Evolutionary conservation across 1,140 invertebrate species (phyloP).

Genomic region (Drosophila tristis): DNA sequence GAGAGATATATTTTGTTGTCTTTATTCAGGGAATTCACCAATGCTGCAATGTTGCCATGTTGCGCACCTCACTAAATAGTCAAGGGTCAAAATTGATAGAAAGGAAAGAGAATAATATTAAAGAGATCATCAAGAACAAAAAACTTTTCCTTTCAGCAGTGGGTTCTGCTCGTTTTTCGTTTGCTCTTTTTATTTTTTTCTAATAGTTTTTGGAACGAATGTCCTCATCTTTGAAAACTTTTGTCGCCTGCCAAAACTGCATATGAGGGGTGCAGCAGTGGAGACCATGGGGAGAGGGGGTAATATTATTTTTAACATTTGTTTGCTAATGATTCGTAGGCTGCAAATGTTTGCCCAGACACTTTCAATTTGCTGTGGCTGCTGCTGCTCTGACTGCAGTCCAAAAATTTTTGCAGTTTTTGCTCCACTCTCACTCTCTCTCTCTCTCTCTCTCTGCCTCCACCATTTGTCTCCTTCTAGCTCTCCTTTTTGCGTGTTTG

Average conservation of each 20-base stretch:
- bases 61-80: constrained; percentile 15
- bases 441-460: not conserved
- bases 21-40: constrained; percentile 16
- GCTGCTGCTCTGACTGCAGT: not conserved
- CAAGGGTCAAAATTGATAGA: not conserved
- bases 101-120: too few species aligned
- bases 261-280: not conserved
- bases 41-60: too few species aligned
- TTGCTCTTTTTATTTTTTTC: too few species aligned
- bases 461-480: not conserved
- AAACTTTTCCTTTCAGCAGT: too few species aligned
- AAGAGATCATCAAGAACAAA: too few species aligned
- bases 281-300: not conserved
- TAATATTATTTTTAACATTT: constrained; percentile 55
- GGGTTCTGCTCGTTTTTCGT: too few species aligned
- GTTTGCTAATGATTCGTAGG: constrained; percentile 59
- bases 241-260: constrained; percentile 8
- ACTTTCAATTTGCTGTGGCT: constrained; percentile 31
- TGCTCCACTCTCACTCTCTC: not conserved
- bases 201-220: too few species aligned
- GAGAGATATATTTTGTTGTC: constrained; percentile 32
- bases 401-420: constrained; percentile 45
- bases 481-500: constrained; percentile 6
- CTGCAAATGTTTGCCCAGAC: constrained; percentile 45
- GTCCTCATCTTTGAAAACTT: not conserved